A percentile compares a stretch with the other conserved stretches of the same genome.
phyloP scores from a whole-genome alignment of 2,888 invertebrate genomes.

The Linnaemya vulpina region DNA sequence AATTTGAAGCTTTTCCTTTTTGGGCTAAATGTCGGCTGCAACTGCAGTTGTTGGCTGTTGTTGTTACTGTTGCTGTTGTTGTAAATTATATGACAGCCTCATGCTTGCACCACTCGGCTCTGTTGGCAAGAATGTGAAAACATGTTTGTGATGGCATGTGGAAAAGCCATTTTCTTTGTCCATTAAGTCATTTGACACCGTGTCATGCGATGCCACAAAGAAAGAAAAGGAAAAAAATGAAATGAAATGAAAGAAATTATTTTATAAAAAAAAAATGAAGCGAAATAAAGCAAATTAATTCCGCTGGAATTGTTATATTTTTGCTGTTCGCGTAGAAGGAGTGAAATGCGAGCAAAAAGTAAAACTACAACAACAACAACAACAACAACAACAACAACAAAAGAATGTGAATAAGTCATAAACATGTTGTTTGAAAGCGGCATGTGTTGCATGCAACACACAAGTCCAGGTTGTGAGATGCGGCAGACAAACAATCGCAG shows the following conservation, averaged over 20 bases:
- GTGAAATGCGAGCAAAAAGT: too few relatives aligned
- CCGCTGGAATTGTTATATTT: conserved; percentile 57
- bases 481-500: conserved; percentile 30
- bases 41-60: conserved; percentile 16
- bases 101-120: neutral
- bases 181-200: conserved; percentile 74
- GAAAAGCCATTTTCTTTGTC: conserved; percentile 74
- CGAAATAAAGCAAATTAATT: conserved; percentile 42
- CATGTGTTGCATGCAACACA: conserved; percentile 53
- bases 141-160: conserved; percentile 66
- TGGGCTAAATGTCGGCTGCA: conserved; percentile 30
- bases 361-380: too few relatives aligned
- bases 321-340: conserved; percentile 18
- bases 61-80: conserved; percentile 8
- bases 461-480: conserved; percentile 40
- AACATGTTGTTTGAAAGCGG: conserved; percentile 24
- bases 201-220: conserved; percentile 69
- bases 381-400: too few relatives aligned
- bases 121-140: conserved; percentile 38
- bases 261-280: conserved; percentile 23
- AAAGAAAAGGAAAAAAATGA: conserved; percentile 8
- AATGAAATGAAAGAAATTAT: neutral
- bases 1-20: conserved; percentile 52
- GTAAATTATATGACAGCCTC: conserved; percentile 25
- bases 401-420: neutral